These are phyloP conservation scores for Schlechtendalia chinensis DNA, from an alignment of 1,140 invertebrate genomes.

Conservation along the genomic window DNA sequence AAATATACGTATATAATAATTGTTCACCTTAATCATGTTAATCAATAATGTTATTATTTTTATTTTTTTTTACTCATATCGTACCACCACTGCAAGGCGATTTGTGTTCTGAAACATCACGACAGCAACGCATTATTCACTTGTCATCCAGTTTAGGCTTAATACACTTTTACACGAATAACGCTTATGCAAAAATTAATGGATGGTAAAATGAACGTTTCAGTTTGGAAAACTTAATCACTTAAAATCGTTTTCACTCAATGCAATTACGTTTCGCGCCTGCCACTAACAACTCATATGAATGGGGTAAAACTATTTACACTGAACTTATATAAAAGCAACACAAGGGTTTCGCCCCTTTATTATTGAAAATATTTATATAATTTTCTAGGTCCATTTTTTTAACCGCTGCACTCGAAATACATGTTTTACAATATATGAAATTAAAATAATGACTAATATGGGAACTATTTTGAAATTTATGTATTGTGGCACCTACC, in stretches of 20 bases:
- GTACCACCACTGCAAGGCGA: neutral
- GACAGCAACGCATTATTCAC: neutral
- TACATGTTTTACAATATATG: neutral
- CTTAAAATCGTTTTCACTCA: slow-evolving; percentile 1
- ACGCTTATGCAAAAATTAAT: neutral
- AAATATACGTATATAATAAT: neutral
- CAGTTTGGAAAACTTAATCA: neutral
- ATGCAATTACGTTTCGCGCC: neutral
- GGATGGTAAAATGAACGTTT: neutral
- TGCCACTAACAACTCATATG: neutral
- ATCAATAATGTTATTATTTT: neutral
- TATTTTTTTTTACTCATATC: neutral
- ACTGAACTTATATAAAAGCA: neutral
- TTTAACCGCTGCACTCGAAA: neutral
- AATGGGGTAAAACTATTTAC: neutral
- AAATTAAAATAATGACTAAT: neutral
- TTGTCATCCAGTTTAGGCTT: neutral
- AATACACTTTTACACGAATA: slow-evolving; percentile 1
- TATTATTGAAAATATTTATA: slow-evolving; percentile 21
- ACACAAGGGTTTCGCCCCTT: neutral
- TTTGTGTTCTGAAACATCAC: neutral
- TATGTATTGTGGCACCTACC: no score
- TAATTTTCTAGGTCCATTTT: neutral
- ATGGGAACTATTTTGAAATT: no score
- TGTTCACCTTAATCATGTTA: neutral